A percentile compares a stretch with the other conserved stretches of the same genome.
Conservation (phyloP, 1,140 invertebrate genomes). For the Drosophila nikananu region DNA sequence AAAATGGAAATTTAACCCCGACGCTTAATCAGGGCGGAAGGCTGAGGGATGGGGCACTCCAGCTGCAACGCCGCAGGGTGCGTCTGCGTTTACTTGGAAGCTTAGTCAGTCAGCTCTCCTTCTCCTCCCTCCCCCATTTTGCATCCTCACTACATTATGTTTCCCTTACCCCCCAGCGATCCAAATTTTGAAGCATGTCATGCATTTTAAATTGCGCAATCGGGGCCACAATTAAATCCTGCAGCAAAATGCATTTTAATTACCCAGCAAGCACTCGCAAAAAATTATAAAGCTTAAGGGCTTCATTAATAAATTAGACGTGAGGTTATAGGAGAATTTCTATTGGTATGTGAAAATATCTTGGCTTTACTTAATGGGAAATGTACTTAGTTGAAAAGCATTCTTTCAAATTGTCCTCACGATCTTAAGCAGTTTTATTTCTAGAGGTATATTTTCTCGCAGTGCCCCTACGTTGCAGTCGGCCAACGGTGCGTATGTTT, state of each 20-base stretch:
- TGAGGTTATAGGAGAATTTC: background rate
- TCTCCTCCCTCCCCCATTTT: no score
- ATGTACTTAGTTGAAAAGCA: no score
- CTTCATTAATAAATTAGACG: no score
- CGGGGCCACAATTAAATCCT: slow-evolving; percentile 44
- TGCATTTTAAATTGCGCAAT: slow-evolving; percentile 58
- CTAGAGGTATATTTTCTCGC: background rate
- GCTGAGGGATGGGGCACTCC: background rate
- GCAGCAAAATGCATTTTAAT: slow-evolving; percentile 61
- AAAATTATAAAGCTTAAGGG: background rate
- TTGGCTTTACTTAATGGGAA: background rate
- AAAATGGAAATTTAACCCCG: slow-evolving; percentile 67
- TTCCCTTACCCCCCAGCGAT: slow-evolving; percentile 5
- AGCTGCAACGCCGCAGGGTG: slow-evolving; percentile 21
- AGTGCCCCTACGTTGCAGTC: background rate
- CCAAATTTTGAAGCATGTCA: slow-evolving; percentile 50
- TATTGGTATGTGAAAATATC: background rate
- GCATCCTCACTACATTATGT: slow-evolving; percentile 1
- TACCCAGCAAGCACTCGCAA: slow-evolving; percentile 12
- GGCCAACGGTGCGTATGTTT: slow-evolving; percentile 40
- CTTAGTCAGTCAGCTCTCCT: background rate
- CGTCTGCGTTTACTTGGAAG: slow-evolving; percentile 10
- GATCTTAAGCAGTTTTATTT: no score
- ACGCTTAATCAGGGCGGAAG: slow-evolving; percentile 11
- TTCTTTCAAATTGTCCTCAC: no score